Evolutionary conservation across 92 coral and sea anemone genomes (phyloP), one percentile per base, ranked within the genome.

Genomic region (Plumapathes pennacea): DNA sequence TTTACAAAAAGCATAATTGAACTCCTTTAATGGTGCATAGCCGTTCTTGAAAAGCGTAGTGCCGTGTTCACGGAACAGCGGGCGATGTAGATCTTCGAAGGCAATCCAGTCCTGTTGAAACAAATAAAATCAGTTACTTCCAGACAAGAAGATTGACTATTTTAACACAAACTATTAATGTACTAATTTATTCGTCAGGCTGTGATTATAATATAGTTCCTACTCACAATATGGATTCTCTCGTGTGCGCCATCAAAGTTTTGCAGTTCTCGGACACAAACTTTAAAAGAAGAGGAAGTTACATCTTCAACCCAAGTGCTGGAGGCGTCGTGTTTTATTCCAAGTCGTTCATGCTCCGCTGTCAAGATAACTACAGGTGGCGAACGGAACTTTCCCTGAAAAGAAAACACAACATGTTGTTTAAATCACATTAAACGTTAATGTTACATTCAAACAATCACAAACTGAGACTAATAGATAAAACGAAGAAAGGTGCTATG

Each of bases 1-100:
- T 70, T 76, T 38, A 32, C 82, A 82, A 30, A 76, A 71, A n/a
- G 85, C 76, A 32, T 63, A 62, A 46, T 70, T 77, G 72, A 42
- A 51, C 22, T 54, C 63, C 26, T 32, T 38, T 39, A 50, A 61
- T 5, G 84, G 81, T 19, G 60, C 30, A 5, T 60, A 38, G 4
- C 67, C 60, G 28, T 69, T 79, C 20, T 58, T 56, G 32, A 82
- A 76, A 30, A 39, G 13, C 22, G 28, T 62, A 10, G 71, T 53
- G 25, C 79, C 84, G 27, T 77, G 77, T 41, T 82, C 88, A 9
- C 54, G 59, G 39, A 82, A 82, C 13, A 68, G 40, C 0, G 88
- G 83, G 4, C 53, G 67, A 30, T 77, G 71, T 10, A 83, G 72
- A 32, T 43, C 29, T 40, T 71, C 84, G 47, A 83, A 83, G 9